A percentile compares a stretch with the other conserved stretches of the same genome.
phyloP scores from a whole-genome alignment of 2,797 vertebrate genomes.

The Florisuga fusca region DNA sequence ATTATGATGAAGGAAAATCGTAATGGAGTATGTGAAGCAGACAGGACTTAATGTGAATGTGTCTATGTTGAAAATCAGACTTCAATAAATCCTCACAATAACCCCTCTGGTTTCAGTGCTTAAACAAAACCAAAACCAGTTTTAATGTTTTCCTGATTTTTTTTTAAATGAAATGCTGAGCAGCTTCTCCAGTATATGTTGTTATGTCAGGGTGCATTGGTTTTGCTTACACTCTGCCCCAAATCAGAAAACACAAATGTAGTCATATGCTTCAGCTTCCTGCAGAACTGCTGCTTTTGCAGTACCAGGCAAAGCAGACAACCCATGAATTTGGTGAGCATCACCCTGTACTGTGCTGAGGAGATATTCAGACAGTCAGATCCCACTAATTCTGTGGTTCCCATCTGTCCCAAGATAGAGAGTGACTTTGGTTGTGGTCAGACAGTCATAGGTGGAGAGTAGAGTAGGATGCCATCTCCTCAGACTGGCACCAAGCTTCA shows the following conservation, averaged over 20 bases:
- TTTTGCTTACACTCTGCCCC: not conserved
- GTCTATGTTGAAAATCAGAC: not conserved
- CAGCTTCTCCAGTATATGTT: not conserved
- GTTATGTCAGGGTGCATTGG: accelerated
- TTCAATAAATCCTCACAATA: not conserved
- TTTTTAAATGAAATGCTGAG: not conserved
- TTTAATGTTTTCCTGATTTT: not conserved
- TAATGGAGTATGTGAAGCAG: not conserved
- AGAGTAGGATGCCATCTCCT: not conserved
- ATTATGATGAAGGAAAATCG: not conserved
- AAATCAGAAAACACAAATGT: not conserved
- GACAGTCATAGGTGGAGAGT: not conserved
- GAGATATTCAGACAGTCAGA: not conserved
- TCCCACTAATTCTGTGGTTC: accelerated
- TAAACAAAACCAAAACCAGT: not conserved
- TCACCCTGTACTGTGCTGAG: not conserved
- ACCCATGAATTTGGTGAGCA: not conserved
- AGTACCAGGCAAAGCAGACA: not conserved
- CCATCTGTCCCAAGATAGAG: not conserved
- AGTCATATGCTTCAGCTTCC: not conserved
- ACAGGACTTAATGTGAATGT: not conserved
- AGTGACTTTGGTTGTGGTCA: not conserved
- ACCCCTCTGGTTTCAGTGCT: not conserved
- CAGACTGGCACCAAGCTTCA: not conserved
- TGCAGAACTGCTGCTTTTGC: not conserved